Evolutionary conservation across 2,797 vertebrate species (phyloP).

Genomic region (Hyperoplus lanceolatus): DNA sequence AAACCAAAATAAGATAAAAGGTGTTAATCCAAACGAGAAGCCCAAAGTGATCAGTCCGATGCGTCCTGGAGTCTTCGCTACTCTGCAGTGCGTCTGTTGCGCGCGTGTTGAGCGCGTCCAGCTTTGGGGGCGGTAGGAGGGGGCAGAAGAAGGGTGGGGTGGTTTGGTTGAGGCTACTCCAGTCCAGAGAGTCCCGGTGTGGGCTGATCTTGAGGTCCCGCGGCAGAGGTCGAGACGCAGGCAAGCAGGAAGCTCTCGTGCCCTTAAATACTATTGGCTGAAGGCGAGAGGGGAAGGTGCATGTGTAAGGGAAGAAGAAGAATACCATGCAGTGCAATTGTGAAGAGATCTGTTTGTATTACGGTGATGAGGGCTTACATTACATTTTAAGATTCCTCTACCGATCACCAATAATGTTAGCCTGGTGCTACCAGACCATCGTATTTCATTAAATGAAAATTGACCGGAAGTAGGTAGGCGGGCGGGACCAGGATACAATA

Average conservation of each 20-base stretch:
- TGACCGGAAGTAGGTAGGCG: too few relatives aligned
- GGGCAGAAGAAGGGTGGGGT: neutral
- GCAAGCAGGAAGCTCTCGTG: constrained; percentile 64
- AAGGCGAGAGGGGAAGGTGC: constrained; percentile 22
- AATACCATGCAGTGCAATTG: neutral
- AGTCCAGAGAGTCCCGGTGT: constrained; percentile 22
- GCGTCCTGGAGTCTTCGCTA: constrained; percentile 15
- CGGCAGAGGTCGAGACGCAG: constrained; percentile 68
- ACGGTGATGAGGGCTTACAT: too few relatives aligned
- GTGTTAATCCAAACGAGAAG: constrained; percentile 45
- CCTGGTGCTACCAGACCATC: too few relatives aligned
- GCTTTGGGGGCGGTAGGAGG: constrained; percentile 12
- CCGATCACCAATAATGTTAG: too few relatives aligned
- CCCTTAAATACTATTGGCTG: constrained; percentile 83
- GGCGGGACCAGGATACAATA: constrained; percentile 15
- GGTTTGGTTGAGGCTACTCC: neutral
- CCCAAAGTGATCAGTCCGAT: neutral
- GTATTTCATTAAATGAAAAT: too few relatives aligned
- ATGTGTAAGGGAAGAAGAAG: neutral
- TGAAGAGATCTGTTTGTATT: neutral
- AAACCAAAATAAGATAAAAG: neutral
- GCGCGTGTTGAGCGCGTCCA: constrained; percentile 55
- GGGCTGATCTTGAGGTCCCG: constrained; percentile 64
- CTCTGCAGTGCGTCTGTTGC: constrained; percentile 19
- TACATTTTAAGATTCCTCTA: too few relatives aligned